These are phyloP conservation scores for Drosophila ogumai DNA, from an alignment of 1,140 invertebrate genomes.

Conservation along the genomic window DNA sequence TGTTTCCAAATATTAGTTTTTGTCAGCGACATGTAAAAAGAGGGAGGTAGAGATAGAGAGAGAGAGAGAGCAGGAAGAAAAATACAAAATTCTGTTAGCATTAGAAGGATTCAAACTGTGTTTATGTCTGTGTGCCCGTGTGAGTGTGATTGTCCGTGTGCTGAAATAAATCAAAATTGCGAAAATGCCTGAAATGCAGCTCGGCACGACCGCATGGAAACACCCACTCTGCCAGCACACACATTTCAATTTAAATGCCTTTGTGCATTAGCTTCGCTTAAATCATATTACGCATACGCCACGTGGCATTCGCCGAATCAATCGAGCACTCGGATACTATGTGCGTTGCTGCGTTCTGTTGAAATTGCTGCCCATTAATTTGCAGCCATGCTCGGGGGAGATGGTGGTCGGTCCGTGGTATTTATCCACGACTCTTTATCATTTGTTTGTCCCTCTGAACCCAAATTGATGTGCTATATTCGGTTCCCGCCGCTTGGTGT, in stretches of 20 bases:
- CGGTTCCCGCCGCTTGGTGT: slow-evolving; percentile 4
- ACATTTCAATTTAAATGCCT: slow-evolving; percentile 81
- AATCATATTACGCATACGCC: slow-evolving; percentile 80
- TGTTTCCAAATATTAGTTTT: slow-evolving; percentile 77
- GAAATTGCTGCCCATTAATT: slow-evolving; percentile 74
- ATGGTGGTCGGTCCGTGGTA: slow-evolving; percentile 1
- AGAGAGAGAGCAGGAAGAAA: slow-evolving; percentile 8
- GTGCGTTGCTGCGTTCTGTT: slow-evolving; percentile 22
- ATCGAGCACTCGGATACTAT: slow-evolving; percentile 31
- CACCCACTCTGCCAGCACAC: not conserved
- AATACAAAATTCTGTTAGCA: slow-evolving; percentile 71
- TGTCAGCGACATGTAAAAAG: slow-evolving; percentile 63
- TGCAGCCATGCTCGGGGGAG: slow-evolving; percentile 37
- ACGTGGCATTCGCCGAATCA: slow-evolving; percentile 55
- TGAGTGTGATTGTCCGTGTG: not conserved
- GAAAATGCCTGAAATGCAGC: slow-evolving; percentile 69
- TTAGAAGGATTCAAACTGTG: slow-evolving; percentile 42
- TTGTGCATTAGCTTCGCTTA: slow-evolving; percentile 79
- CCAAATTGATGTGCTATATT: slow-evolving; percentile 22
- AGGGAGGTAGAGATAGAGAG: not conserved
- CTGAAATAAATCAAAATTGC: slow-evolving; percentile 78
- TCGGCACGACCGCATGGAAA: slow-evolving; percentile 32
- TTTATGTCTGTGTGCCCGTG: slow-evolving; percentile 15
- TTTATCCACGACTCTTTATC: slow-evolving; percentile 35
- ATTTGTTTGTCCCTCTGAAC: slow-evolving; percentile 17